Percentiles rank a stretch among this genome's conserved stretches.
phyloP scores from a whole-genome alignment of 2,888 invertebrate genomes.

The Panorpa germanica region DNA sequence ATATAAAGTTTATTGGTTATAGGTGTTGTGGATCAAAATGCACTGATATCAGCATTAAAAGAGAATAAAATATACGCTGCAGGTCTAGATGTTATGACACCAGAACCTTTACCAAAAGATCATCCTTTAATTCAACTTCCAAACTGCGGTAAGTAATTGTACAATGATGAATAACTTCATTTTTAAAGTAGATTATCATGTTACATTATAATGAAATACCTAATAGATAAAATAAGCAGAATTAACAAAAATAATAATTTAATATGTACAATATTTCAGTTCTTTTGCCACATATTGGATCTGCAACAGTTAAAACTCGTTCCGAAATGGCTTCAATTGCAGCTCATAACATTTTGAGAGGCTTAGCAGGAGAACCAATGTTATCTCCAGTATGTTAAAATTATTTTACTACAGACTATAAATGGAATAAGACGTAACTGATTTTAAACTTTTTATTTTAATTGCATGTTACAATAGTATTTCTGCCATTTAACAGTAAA shows the following conservation, averaged over 20 bases:
- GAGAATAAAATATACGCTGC: conserved; percentile 54
- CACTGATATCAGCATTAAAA: conserved; percentile 47
- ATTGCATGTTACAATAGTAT: too few species aligned
- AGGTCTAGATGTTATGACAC: conserved; percentile 68
- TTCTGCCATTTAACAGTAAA: too few species aligned
- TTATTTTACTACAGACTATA: too few species aligned
- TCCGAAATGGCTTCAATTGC: conserved; percentile 58
- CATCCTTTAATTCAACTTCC: conserved; percentile 45
- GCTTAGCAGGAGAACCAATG: conserved; percentile 40
- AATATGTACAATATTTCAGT: conserved; percentile 27
- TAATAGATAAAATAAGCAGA: background rate
- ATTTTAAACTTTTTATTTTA: too few species aligned
- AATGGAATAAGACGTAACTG: too few species aligned
- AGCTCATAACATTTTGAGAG: conserved; percentile 56
- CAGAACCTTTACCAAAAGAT: conserved; percentile 62
- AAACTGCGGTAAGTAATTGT: conserved; percentile 39
- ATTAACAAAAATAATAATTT: conserved; percentile 6
- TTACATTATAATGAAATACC: conserved; percentile 1
- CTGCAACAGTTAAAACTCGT: conserved; percentile 58
- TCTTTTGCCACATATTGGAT: conserved; percentile 74
- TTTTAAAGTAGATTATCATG: conserved; percentile 8
- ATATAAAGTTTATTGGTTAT: conserved; percentile 10
- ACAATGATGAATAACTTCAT: too few species aligned
- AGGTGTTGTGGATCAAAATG: conserved; percentile 50
- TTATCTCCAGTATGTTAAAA: too few species aligned